These are phyloP conservation scores for Oedothorax gibbosus DNA, from an alignment of 1,140 invertebrate species.

Conservation along the genomic window DNA sequence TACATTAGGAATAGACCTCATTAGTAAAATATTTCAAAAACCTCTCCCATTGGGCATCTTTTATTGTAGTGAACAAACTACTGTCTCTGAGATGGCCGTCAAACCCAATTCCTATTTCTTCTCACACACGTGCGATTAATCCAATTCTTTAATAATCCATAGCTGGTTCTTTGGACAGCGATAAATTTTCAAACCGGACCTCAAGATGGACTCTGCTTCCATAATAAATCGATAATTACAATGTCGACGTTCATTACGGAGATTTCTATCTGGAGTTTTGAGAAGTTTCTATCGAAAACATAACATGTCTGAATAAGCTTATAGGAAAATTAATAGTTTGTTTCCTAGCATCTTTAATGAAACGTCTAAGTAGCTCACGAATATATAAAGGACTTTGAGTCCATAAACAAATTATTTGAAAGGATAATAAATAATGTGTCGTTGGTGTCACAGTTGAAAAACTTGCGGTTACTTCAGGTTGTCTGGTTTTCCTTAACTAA, in stretches of 20 bases:
- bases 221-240: slow-evolving; percentile 37
- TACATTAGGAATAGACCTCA: too few species aligned
- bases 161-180: slow-evolving; percentile 1
- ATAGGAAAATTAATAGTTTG: slow-evolving; percentile 3
- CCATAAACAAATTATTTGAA: too few species aligned
- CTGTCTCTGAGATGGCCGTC: too few species aligned
- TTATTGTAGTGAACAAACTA: too few species aligned
- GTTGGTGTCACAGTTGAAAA: too few species aligned
- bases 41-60: too few species aligned
- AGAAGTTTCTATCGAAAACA: slow-evolving; percentile 1
- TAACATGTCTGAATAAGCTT: neutral
- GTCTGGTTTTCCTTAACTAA: too few species aligned
- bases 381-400: neutral
- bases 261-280: slow-evolving; percentile 16
- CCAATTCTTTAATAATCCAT: slow-evolving; percentile 15
- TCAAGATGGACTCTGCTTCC: neutral
- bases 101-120: slow-evolving; percentile 1
- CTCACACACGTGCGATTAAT: slow-evolving; percentile 14
- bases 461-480: too few species aligned
- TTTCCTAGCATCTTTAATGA: neutral
- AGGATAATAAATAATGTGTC: too few species aligned
- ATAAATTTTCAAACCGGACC: slow-evolving; percentile 19
- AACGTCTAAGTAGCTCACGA: slow-evolving; percentile 14
- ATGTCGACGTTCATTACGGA: slow-evolving; percentile 21
- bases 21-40: too few species aligned